Evolutionary conservation across 2,113 vertebrate species (phyloP).

Genomic region (Tinamus guttatus): DNA sequence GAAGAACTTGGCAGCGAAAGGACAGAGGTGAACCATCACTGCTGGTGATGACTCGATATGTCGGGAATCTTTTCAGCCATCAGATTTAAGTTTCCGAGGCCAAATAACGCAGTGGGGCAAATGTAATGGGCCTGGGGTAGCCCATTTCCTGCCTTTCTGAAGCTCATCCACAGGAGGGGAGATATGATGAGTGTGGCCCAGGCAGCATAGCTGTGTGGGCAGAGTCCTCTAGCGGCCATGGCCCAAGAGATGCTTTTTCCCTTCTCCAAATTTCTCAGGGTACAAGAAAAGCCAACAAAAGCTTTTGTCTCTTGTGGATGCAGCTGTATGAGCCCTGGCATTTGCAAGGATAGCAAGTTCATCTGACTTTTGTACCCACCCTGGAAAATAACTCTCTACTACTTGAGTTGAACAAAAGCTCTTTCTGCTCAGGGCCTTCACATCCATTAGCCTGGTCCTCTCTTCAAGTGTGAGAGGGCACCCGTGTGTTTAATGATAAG

Average conservation of each 20-base stretch:
- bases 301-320: not conserved
- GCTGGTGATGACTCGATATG: not conserved
- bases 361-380: not conserved
- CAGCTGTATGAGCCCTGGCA: not conserved
- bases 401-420: not conserved
- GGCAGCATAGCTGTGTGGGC: not conserved
- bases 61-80: not conserved
- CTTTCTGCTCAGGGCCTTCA: not conserved
- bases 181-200: not conserved
- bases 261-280: not conserved
- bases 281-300: not conserved
- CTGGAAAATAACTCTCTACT: not conserved
- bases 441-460: not conserved
- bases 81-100: not conserved
- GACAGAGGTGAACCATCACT: not conserved
- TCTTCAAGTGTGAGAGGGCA: not conserved
- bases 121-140: not conserved
- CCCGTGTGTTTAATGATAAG: not conserved
- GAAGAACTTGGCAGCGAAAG: not conserved
- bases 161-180: not conserved
- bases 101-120: not conserved
- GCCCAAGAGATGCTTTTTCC: not conserved
- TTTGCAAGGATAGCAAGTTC: not conserved
- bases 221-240: constrained; percentile 61
- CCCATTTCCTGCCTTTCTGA: not conserved